Percentiles rank a stretch among this genome's conserved stretches.
Conservation (phyloP, 2,888 invertebrate species). For the Gasteruption jaculator region DNA sequence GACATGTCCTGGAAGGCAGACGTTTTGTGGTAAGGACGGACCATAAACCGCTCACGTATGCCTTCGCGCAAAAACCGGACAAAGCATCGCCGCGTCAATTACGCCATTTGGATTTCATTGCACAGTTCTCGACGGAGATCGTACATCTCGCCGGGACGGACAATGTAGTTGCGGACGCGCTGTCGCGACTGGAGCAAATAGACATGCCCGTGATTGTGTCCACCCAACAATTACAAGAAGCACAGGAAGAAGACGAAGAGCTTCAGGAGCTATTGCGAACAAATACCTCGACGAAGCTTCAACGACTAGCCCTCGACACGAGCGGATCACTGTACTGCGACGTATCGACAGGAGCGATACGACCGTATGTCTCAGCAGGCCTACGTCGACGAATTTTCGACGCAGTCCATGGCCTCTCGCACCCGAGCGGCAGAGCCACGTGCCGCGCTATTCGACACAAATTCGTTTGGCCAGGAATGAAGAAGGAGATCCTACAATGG, state of each 20-base stretch:
- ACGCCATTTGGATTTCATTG: slow-evolving; percentile 26
- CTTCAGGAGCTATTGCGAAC: slow-evolving; percentile 7
- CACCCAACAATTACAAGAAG: slow-evolving; percentile 9
- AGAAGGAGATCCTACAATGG: slow-evolving; percentile 30
- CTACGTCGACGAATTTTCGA: slow-evolving; percentile 20
- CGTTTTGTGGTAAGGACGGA: slow-evolving; percentile 3
- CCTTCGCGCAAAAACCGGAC: slow-evolving; percentile 17
- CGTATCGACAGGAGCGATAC: no score
- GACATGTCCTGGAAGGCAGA: slow-evolving; percentile 9
- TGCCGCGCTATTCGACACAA: slow-evolving; percentile 21
- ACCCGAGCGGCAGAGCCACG: slow-evolving; percentile 22
- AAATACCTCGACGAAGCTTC: slow-evolving; percentile 8
- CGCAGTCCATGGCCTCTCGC: slow-evolving; percentile 19
- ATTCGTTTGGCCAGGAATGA: slow-evolving; percentile 31
- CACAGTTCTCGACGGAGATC: slow-evolving; percentile 26
- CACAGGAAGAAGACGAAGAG: slow-evolving; percentile 16
- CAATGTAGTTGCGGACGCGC: slow-evolving; percentile 28
- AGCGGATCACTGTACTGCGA: no score
- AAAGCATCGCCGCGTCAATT: slow-evolving; percentile 23
- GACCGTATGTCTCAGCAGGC: no score
- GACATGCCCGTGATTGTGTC: slow-evolving; percentile 14
- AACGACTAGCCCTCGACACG: no score
- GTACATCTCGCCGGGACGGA: slow-evolving; percentile 12
- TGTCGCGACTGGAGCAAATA: slow-evolving; percentile 24
- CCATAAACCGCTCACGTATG: slow-evolving; percentile 14